Evolutionary conservation across 2,113 vertebrate species (phyloP).

Genomic region (Dicentrarchus labrax): DNA sequence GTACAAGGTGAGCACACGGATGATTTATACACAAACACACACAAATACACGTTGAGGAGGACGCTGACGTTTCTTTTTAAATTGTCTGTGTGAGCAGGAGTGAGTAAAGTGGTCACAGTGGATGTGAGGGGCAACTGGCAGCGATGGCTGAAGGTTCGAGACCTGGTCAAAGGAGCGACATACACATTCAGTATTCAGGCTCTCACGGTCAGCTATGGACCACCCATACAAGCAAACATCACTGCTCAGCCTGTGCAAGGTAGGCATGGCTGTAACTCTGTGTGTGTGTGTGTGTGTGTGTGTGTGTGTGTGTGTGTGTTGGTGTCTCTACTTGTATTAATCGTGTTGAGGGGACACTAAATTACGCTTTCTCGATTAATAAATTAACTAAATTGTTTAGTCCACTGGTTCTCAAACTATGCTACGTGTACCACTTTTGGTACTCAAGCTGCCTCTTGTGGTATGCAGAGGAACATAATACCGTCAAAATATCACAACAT

Average conservation of each 20-base stretch:
- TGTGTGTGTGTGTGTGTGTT: not conserved
- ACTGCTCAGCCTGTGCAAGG: conserved; percentile 92
- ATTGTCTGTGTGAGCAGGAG: conserved; percentile 83
- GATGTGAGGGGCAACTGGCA: conserved; percentile 94
- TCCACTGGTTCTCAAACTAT: no score
- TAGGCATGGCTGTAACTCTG: conserved; percentile 67
- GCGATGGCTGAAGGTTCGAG: conserved; percentile 94
- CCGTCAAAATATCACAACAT: no score
- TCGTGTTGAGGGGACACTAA: not conserved
- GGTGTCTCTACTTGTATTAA: not conserved
- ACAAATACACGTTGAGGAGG: not conserved
- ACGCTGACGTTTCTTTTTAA: not conserved
- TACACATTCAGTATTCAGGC: conserved; percentile 94
- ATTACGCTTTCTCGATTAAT: no score
- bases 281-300: not conserved
- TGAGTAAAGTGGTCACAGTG: conserved; percentile 96
- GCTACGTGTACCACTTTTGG: no score
- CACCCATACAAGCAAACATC: conserved; percentile 89
- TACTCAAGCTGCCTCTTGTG: no score
- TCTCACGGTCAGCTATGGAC: conserved; percentile 91
- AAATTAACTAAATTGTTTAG: no score
- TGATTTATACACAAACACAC: conserved; percentile 9
- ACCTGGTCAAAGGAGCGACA: conserved; percentile 90
- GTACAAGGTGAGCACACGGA: conserved; percentile 87
- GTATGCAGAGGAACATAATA: no score